phyloP scores from a whole-genome alignment of 1,140 invertebrate genomes.

The Galleria mellonella region DNA sequence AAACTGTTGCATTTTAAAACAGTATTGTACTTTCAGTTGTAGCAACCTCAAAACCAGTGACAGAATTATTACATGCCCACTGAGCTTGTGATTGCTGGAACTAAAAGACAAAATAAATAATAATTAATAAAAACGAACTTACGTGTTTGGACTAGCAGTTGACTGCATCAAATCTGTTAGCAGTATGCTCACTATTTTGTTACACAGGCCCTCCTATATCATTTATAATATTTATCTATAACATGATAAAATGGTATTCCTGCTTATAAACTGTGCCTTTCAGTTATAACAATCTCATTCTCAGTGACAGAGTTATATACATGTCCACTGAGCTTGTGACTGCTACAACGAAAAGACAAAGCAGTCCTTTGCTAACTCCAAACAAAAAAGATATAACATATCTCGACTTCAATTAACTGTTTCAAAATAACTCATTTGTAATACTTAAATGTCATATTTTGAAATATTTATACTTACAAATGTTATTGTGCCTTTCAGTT shows the following conservation, averaged over 20 bases:
- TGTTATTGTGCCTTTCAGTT: background rate
- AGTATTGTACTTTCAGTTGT: background rate
- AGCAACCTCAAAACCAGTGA: conserved; percentile 21
- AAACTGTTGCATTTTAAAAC: background rate
- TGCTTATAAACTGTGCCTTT: background rate
- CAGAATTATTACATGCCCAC: conserved; percentile 18
- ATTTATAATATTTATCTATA: too few species aligned
- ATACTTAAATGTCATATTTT: too few species aligned
- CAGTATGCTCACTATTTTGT: too few species aligned
- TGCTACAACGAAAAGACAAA: background rate
- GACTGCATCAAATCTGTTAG: too few species aligned
- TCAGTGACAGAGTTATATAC: conserved; percentile 49
- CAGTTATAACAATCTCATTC: conserved; percentile 7
- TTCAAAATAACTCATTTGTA: background rate
- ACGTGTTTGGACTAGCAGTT: too few species aligned
- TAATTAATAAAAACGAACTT: too few species aligned
- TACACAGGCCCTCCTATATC: too few species aligned
- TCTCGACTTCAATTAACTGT: too few species aligned
- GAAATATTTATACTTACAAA: too few species aligned
- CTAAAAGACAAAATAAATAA: background rate
- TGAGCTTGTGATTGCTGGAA: conserved; percentile 13
- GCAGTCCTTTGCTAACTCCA: too few species aligned
- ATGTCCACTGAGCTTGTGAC: conserved; percentile 20
- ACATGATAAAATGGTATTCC: too few species aligned
- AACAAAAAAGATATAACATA: too few species aligned